phyloP scores from a whole-genome alignment of 2,888 invertebrate species.

The Eumerus sabulonum region DNA sequence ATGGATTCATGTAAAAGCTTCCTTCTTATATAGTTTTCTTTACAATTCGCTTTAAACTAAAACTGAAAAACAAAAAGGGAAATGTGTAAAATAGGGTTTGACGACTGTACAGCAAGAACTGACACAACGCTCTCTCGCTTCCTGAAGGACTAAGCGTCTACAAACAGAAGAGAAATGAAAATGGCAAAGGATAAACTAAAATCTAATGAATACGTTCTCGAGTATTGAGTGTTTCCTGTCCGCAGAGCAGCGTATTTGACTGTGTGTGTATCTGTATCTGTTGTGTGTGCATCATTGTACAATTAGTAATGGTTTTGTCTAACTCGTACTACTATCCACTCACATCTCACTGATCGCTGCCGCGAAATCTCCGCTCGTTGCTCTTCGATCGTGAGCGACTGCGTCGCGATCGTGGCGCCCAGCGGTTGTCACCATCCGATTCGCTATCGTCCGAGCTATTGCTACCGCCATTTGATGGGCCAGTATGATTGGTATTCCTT shows the following conservation, averaged over 20 bases:
- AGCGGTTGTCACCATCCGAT: conserved; percentile 70
- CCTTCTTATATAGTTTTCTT: conserved; percentile 50
- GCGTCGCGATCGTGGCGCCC: conserved; percentile 70
- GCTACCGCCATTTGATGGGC: conserved; percentile 40
- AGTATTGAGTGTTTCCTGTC: conserved; percentile 11
- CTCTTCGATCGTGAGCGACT: conserved; percentile 72
- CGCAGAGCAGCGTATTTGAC: conserved; percentile 41
- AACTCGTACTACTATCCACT: conserved; percentile 50
- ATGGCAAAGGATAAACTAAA: conserved; percentile 25
- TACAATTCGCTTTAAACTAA: background rate
- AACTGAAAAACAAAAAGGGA: too few species aligned
- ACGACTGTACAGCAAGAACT: conserved; percentile 1
- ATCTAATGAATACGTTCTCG: conserved; percentile 65
- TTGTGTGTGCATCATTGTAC: conserved; percentile 17
- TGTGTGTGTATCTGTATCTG: conserved; percentile 23
- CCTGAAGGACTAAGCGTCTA: conserved; percentile 33
- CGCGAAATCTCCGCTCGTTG: conserved; percentile 70
- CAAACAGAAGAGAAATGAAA: conserved; percentile 35
- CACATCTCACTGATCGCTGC: conserved; percentile 63
- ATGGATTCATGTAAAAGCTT: conserved; percentile 68
- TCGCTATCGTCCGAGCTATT: conserved; percentile 72
- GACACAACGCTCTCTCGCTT: conserved; percentile 17
- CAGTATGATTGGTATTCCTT: conserved; percentile 56
- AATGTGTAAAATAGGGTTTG: too few species aligned
- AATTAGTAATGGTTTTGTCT: conserved; percentile 3